Evolutionary conservation across 2,888 invertebrate species (phyloP).

Genomic region (Parnassius orleans): DNA sequence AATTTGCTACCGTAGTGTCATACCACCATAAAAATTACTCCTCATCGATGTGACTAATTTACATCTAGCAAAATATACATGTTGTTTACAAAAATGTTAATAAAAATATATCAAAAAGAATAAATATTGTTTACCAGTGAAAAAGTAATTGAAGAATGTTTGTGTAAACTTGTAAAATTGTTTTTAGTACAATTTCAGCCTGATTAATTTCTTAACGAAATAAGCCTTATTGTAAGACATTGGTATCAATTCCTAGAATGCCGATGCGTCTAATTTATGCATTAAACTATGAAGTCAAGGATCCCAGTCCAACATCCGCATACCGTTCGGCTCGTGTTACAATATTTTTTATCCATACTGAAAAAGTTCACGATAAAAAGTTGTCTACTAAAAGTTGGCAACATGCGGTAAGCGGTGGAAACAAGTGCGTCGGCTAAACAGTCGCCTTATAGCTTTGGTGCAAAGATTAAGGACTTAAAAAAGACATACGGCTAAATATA

Average conservation of each 20-base stretch:
- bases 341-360: constrained; percentile 50
- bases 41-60: too few relatives aligned
- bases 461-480: constrained; percentile 39
- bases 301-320: constrained; percentile 61
- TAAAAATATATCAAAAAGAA: neutral
- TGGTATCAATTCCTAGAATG: constrained; percentile 29
- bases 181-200: too few relatives aligned
- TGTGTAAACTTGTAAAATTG: too few relatives aligned
- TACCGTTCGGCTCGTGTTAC: constrained; percentile 72
- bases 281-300: constrained; percentile 34
- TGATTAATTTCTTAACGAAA: too few relatives aligned
- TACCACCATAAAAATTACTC: too few relatives aligned
- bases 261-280: constrained; percentile 34
- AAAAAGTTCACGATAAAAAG: constrained; percentile 56
- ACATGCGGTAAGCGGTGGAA: constrained; percentile 43
- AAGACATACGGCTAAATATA: constrained; percentile 3
- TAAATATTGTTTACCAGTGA: neutral
- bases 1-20: too few relatives aligned
- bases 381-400: constrained; percentile 57
- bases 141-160: neutral
- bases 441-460: constrained; percentile 31
- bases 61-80: too few relatives aligned
- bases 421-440: constrained; percentile 59
- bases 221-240: neutral
- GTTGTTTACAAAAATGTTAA: too few relatives aligned